These are phyloP conservation scores for Lepus timidus DNA, from an alignment of 2,113 vertebrate species.

Conservation along the genomic window DNA sequence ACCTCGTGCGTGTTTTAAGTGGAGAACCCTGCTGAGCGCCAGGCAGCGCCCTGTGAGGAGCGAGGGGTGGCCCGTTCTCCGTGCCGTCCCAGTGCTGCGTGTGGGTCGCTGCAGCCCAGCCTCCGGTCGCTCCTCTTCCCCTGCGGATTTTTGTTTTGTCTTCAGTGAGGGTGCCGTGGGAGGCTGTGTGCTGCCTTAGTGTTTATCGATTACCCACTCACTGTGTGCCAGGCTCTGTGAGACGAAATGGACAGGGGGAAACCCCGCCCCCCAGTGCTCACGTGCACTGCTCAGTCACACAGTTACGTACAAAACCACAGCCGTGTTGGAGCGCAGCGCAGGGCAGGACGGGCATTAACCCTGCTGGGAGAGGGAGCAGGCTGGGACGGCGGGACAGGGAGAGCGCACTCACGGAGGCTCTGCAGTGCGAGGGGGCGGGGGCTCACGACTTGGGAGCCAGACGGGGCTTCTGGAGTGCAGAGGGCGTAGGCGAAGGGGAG, in stretches of 20 bases:
- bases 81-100: no score
- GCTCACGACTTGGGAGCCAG: not conserved
- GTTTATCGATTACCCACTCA: no score
- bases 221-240: no score
- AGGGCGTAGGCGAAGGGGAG: not conserved
- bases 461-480: not conserved
- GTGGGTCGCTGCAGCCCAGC: no score
- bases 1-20: constrained; percentile 46
- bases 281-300: not conserved
- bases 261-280: no score
- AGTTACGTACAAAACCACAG: not conserved
- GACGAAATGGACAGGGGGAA: no score
- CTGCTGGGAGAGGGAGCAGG: not conserved
- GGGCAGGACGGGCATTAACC: not conserved
- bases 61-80: no score
- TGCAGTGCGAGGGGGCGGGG: not conserved
- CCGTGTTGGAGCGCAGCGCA: not conserved
- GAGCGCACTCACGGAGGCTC: not conserved
- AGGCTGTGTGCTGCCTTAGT: no score
- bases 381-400: not conserved
- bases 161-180: not conserved
- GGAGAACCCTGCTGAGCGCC: not conserved
- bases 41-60: not conserved
- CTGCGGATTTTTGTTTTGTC: not conserved
- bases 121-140: not conserved